Percentiles rank a stretch among this genome's conserved stretches.
Conservation (phyloP, 1,140 invertebrate species). For the Caenorhabditis brenneri region DNA sequence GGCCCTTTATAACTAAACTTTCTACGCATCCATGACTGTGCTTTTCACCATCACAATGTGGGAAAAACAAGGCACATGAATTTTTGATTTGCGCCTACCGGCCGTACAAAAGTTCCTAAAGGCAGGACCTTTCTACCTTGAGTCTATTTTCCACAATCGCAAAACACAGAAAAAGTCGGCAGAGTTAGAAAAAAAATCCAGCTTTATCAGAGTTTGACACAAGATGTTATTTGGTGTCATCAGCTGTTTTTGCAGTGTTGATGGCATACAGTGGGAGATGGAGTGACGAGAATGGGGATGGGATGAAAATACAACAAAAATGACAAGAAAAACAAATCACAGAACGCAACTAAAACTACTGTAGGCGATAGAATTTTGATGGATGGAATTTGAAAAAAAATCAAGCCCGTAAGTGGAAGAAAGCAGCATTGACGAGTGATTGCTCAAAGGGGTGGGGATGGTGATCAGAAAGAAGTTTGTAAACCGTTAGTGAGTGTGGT, state of each 20-base stretch:
- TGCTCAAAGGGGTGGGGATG: background rate
- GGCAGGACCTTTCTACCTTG: too few species aligned
- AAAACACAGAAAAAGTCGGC: too few species aligned
- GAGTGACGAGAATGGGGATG: too few species aligned
- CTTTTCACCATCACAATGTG: background rate
- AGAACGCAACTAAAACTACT: background rate
- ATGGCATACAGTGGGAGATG: background rate
- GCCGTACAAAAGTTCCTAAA: background rate
- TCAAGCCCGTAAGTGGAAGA: conserved; percentile 22
- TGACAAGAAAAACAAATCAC: too few species aligned
- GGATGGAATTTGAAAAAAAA: conserved; percentile 20
- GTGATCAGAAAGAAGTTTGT: background rate
- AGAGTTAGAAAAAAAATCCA: too few species aligned
- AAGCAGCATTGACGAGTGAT: background rate
- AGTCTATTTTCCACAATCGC: too few species aligned
- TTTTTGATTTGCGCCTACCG: background rate
- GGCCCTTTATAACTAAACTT: background rate
- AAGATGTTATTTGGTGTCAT: too few species aligned
- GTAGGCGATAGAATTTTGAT: background rate
- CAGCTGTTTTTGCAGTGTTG: too few species aligned
- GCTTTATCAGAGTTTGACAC: too few species aligned
- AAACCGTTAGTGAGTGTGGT: background rate
- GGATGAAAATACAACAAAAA: background rate
- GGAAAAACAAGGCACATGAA: background rate
- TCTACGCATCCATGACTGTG: background rate